Base-by-base conservation (phyloP, 2,888 invertebrate species). In the Sinopyrophorus schimmeli region DNA sequence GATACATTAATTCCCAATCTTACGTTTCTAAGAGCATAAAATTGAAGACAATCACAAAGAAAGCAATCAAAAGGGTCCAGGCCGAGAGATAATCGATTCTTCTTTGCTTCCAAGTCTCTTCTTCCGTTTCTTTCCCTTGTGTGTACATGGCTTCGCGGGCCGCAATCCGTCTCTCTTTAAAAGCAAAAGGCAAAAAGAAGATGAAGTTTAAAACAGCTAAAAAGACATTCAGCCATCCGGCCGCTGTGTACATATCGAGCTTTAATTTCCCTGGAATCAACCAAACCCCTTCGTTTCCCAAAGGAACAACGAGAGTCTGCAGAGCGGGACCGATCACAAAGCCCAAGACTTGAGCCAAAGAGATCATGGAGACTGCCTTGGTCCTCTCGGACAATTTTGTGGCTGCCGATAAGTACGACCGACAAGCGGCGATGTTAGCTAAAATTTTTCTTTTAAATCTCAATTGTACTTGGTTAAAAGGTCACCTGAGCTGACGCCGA, bases 21-120 rank as follows among this genome's bases (percentile, higher is more conserved):
- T 70, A 82, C 77, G 92, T 91, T 79, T 92, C 92, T 60, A 92
- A 76, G 52, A 92, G 77, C 63, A 92, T 91, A 73, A 92, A 92
- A 76, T 90, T 91, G 71, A 91, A 91, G 41, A 89, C 87, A 57
- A 92, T 77, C 56, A 90, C 83, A 70, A 90, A 91, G 72, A 92
- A 92, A 7, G 89, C 87, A 28, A 80, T 77, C 58, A 92, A 84
- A 54, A 92, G 74, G 11, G 87, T 85, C 87, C 89, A 88, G 27
- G 87, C 81, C 44, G 86, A 84, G 38, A 88, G 67, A 70, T 85
- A 82, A 71, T 90, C 88, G 0, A 89, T 87, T 65, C 86, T 86
- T 34, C 78, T 75, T 11, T 76, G 70, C 62, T 84, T 83, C 79
- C 88, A 82, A 0, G 87, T 84, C 63, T 87, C 89, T 62, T 83